Conservation (phyloP, 2,888 invertebrate species). For the Drosophila glabriapex region DNA sequence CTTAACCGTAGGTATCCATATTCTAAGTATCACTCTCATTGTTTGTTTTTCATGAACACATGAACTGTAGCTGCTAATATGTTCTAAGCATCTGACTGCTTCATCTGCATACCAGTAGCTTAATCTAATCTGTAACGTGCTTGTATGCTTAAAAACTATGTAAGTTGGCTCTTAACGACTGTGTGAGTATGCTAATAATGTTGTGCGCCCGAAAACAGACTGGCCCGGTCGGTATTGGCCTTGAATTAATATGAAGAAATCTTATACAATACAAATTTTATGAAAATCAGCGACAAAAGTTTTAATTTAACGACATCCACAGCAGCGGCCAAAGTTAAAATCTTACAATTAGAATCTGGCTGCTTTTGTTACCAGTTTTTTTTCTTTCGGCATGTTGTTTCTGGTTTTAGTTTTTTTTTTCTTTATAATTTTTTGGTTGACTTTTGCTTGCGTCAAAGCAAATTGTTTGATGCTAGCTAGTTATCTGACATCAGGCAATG, state of each 20-base stretch:
- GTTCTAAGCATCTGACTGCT: conserved; percentile 48
- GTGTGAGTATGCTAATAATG: conserved; percentile 66
- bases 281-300: conserved; percentile 62
- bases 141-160: conserved; percentile 52
- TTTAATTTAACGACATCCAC: conserved; percentile 67
- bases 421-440: conserved; percentile 27
- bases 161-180: conserved; percentile 63
- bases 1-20: not conserved
- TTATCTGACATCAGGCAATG: conserved; percentile 54
- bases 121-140: conserved; percentile 54
- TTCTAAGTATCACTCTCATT: not conserved
- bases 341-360: conserved; percentile 61
- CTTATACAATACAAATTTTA: conserved; percentile 55
- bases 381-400: conserved; percentile 13
- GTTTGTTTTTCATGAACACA: conserved; percentile 30
- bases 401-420: conserved; percentile 9
- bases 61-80: conserved; percentile 41
- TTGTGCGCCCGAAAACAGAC: conserved; percentile 47
- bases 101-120: conserved; percentile 71
- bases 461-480: conserved; percentile 20
- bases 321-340: conserved; percentile 43
- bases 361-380: conserved; percentile 72
- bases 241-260: conserved; percentile 61
- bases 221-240: conserved; percentile 52
- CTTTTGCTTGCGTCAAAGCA: conserved; percentile 61